Base-by-base conservation (phyloP, 2,888 invertebrate genomes). In the Lasioglossum figueresi region DNA sequence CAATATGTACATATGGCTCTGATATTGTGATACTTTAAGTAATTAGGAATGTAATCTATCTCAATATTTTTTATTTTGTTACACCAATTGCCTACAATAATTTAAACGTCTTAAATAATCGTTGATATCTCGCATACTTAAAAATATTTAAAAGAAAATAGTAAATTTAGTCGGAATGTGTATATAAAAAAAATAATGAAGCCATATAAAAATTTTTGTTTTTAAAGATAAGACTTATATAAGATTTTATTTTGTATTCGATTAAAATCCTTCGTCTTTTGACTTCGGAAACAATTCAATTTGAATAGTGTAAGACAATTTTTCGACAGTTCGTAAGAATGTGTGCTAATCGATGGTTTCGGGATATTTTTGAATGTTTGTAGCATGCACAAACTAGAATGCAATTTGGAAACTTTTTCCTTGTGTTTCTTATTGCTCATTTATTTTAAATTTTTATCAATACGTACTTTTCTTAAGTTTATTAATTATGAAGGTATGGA, bases 51-150 rank as follows among this genome's bases (percentile, higher is more conserved):
- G 79, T 82, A 71, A 77, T 73, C 31, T 74, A 80, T 70, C 63
- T 63, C 66, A 81, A 80, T 80, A 86, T 84, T 80, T 82, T 88
- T 81, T 81, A 56, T 86, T 83, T 68, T 79, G 66, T 70, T 76
- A 63, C 72, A 48, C 59, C 71, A 77, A 80, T 52, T 83, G 79
- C 76, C 80, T 82, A 66, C 37, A 85, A 83, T 76, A 56, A 82
- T 72, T 82, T 72, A 74, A 75, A 66, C 31, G 78, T 71, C 31
- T 59, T 37, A 56, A 85, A 59, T 66, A 81, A 80, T 48, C 48
- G 73, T 82, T 77, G 75, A 76, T 71, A 40, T 43, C 34, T 68
- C 75, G 48, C 59, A 76, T 72, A 74, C 52, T 76, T 77, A 72
- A 73, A 77, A 40, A 78, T 74, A 74, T 40, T 74, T 43, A 71